Base-by-base conservation (phyloP, 2,797 vertebrate species). In the Accipiter superciliosus region DNA sequence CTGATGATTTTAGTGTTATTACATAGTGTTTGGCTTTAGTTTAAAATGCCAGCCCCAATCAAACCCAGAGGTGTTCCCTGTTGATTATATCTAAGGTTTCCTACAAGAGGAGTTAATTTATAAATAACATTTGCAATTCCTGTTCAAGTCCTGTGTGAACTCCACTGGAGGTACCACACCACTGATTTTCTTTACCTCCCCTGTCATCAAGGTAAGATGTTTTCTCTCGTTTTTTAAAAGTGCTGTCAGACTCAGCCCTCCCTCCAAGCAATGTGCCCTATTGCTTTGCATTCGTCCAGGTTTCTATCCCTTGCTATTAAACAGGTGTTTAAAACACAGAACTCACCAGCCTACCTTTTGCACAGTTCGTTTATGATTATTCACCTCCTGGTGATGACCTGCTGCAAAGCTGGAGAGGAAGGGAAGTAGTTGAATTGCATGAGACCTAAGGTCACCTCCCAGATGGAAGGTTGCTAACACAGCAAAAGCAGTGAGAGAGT, bases 11-110 rank as follows among this genome's bases (percentile, higher is more conserved):
- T 83, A 47, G 66, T 71, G 37, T 83, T 95, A 37, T 15, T 83
- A 15, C 10, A 25, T 63, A 37, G 37, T 45, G 44, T 67, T 89
- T 93, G 52, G 81, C 57, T 87, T 91, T 20, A n/a, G 78, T 85
- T 96, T 67, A 71, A 95, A 94, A 69, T 65, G 74, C 73, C 94
- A 89, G 19, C 37, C 24, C 26, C 89, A 37, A 65, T 83, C 84
- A 91, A 71, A 87, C 44, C 50, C 29, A 20, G 66, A 80, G 39
- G 53, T 66, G 49, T 74, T 95, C 70, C 28, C 47, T 87, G 70
- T 52, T 90, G 61, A n/a, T 81, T 86, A 15, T 47, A 40, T 67
- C 12, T 74, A 55, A 76, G 35, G 28, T 59, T 93, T 95, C 39
- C 24, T 84, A 57, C 17, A 61, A 49, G 14, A 78, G 33, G 45